Evolutionary conservation across 2,113 vertebrate species (phyloP).

Genomic region (Heptranchias perlo): DNA sequence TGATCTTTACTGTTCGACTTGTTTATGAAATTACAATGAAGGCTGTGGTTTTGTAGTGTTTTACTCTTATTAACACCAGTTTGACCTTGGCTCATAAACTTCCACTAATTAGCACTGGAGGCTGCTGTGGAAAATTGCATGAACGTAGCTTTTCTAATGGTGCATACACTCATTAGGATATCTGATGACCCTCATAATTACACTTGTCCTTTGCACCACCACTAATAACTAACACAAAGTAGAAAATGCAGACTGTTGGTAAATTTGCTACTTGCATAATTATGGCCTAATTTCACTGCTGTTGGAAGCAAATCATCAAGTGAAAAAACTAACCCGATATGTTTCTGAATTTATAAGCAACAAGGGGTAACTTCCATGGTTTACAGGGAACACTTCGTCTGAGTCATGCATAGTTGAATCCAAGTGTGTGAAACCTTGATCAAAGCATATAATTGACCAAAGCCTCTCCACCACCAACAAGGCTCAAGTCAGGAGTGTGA

Average conservation of each 20-base stretch:
- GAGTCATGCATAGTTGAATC: neutral
- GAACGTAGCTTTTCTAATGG: neutral
- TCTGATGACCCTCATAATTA: neutral
- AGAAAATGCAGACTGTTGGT: slow-evolving; percentile 4
- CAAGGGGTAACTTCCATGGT: too few relatives aligned
- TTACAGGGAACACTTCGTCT: neutral
- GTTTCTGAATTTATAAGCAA: neutral
- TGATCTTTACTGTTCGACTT: neutral
- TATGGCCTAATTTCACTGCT: neutral
- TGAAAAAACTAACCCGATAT: neutral
- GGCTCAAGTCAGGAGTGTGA: neutral
- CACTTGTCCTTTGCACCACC: neutral
- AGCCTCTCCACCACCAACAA: neutral
- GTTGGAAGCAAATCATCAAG: neutral
- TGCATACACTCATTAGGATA: neutral
- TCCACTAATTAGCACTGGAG: neutral
- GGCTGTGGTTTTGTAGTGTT: too few relatives aligned
- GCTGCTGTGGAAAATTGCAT: neutral
- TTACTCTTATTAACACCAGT: neutral
- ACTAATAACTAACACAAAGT: neutral
- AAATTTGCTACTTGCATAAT: neutral
- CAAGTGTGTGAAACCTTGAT: neutral
- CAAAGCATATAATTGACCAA: neutral
- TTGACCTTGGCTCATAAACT: neutral
- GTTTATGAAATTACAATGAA: too few relatives aligned